phyloP scores from a whole-genome alignment of 2,113 vertebrate species.

The Lamprotornis superbus region DNA sequence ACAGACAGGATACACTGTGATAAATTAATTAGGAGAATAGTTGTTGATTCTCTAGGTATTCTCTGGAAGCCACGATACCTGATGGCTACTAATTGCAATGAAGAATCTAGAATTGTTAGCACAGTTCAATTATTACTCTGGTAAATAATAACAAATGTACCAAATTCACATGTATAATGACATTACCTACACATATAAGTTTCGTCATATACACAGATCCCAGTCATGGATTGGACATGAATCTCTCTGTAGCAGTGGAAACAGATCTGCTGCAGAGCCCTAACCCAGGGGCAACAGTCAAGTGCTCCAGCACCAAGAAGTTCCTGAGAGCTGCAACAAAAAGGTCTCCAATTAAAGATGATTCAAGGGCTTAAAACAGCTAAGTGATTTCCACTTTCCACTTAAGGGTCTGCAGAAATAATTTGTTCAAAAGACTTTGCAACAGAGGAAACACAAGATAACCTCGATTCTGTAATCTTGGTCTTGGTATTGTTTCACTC shows the following conservation, averaged over 20 bases:
- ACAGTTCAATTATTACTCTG: neutral
- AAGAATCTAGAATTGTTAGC: neutral
- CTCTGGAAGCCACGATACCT: neutral
- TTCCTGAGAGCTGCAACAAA: neutral
- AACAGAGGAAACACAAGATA: neutral
- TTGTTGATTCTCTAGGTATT: neutral
- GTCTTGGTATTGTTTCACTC: neutral
- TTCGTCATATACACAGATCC: neutral
- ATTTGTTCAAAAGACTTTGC: neutral
- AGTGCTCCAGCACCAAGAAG: neutral
- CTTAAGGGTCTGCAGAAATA: neutral
- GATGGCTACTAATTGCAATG: neutral
- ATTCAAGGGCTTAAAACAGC: neutral
- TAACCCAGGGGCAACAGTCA: neutral
- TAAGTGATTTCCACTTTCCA: slow-evolving; percentile 11
- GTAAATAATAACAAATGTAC: neutral
- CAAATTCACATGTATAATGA: neutral
- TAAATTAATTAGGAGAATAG: neutral
- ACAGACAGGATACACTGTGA: neutral
- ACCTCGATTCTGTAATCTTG: neutral
- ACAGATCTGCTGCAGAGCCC: neutral
- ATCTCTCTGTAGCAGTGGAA: neutral
- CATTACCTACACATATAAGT: neutral
- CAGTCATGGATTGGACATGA: neutral
- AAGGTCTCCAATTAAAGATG: slow-evolving; percentile 20